phyloP scores from a whole-genome alignment of 2,113 vertebrate species.

The Colaptes auratus region DNA sequence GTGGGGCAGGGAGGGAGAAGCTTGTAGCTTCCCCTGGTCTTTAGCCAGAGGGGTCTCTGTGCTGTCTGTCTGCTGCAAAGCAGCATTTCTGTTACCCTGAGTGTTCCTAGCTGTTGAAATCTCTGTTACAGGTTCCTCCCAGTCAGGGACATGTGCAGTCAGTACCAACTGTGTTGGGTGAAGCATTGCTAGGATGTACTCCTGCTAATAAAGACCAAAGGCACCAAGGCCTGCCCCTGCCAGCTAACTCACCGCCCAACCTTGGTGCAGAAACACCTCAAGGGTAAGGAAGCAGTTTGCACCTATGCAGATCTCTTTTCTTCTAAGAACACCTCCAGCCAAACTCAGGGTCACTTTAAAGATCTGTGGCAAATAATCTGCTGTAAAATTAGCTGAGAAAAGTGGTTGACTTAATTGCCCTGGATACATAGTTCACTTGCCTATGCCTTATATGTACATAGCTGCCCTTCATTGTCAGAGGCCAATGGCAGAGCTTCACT shows the following conservation, averaged over 20 bases:
- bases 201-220: slow-evolving; percentile 78
- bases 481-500: not conserved
- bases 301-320: not conserved
- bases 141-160: slow-evolving; percentile 69
- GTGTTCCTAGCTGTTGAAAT: not conserved
- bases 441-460: too few relatives aligned
- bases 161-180: slow-evolving; percentile 74
- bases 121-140: slow-evolving; percentile 60
- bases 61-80: not conserved
- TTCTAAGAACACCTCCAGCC: not conserved
- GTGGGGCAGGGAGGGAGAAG: too few relatives aligned
- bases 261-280: slow-evolving; percentile 78
- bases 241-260: slow-evolving; percentile 78
- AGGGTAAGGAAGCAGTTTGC: slow-evolving; percentile 66
- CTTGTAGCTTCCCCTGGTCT: too few relatives aligned
- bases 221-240: slow-evolving; percentile 72
- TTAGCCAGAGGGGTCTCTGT: too few relatives aligned
- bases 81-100: not conserved
- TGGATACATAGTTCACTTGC: not conserved
- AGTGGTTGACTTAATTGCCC: not conserved
- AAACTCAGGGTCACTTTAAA: not conserved
- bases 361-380: not conserved
- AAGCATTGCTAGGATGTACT: slow-evolving; percentile 78
- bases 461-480: not conserved
- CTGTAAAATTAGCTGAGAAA: not conserved